phyloP scores from a whole-genome alignment of 2,888 invertebrate genomes.

The Eudiplozoon nipponicum region DNA sequence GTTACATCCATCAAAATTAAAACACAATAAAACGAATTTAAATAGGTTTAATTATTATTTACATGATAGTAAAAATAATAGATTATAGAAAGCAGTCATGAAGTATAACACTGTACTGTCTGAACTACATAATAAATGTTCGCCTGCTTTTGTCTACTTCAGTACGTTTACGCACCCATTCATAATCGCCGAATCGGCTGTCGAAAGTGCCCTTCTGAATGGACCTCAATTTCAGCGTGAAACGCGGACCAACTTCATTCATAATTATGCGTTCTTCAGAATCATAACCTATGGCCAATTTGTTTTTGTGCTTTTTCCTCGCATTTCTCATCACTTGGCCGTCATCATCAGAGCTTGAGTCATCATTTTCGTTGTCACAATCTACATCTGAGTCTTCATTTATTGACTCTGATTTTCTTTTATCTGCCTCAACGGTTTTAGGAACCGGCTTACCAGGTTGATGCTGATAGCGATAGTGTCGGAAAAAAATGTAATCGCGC shows the following conservation, averaged over 20 bases:
- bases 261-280: conserved; percentile 36
- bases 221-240: conserved; percentile 60
- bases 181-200: conserved; percentile 72
- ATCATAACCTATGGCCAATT: no score
- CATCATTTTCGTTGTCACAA: no score
- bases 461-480: conserved; percentile 48
- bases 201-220: conserved; percentile 86
- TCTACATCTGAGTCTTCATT: no score
- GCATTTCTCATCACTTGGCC: no score
- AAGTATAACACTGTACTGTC: no score
- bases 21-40: no score
- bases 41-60: no score
- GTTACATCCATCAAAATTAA: no score
- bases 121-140: conserved; percentile 5
- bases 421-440: conserved; percentile 35
- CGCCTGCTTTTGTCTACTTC: conserved; percentile 8
- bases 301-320: no score
- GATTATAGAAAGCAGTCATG: background rate
- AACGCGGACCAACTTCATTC: conserved; percentile 74
- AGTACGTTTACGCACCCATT: conserved; percentile 42
- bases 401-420: no score
- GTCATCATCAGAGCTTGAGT: background rate
- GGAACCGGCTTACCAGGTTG: background rate
- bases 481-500: conserved; percentile 82
- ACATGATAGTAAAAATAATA: no score